Conservation (phyloP, 2,113 vertebrate species). For the Cyanoderma ruficeps region DNA sequence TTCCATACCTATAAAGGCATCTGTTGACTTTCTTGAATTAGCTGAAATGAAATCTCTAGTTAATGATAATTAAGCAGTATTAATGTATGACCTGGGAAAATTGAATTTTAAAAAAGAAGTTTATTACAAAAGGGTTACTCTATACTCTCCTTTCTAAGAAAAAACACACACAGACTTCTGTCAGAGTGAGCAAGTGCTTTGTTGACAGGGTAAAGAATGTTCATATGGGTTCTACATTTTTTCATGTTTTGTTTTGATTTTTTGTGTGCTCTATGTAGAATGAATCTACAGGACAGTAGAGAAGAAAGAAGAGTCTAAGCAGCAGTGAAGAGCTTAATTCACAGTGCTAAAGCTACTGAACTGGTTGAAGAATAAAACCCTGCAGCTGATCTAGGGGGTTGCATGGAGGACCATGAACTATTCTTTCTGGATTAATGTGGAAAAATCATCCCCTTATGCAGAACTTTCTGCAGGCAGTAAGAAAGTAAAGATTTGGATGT, state of each 20-base stretch:
- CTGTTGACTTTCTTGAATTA: neutral
- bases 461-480: neutral
- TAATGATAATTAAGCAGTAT: neutral
- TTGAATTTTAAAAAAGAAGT: neutral
- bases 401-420: neutral
- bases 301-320: neutral
- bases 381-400: neutral
- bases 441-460: neutral
- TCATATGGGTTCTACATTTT: neutral
- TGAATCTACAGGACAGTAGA: neutral
- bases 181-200: neutral
- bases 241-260: neutral
- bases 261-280: neutral
- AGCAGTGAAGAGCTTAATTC: neutral
- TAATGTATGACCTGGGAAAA: neutral
- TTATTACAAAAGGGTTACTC: neutral
- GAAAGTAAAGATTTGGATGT: neutral
- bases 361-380: neutral
- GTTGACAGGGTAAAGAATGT: neutral
- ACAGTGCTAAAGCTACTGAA: neutral
- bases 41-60: neutral
- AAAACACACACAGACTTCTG: neutral
- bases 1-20: neutral
- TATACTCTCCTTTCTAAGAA: neutral
- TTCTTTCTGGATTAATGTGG: neutral